phyloP scores from a whole-genome alignment of 1,140 invertebrate species.

The Aphaenogaster rudis region DNA sequence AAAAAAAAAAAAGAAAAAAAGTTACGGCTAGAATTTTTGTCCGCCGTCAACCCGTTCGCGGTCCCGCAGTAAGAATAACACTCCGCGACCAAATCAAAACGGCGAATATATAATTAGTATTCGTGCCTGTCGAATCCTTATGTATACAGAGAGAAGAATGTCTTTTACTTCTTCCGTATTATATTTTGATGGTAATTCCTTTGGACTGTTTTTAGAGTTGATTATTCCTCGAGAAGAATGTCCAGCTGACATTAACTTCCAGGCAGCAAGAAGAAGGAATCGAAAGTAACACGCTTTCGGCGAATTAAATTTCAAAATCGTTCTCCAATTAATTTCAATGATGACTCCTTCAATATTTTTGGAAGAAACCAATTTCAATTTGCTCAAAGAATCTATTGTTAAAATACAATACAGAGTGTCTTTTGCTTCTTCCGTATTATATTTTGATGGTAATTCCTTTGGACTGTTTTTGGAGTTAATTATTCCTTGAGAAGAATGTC shows the following conservation, averaged over 20 bases:
- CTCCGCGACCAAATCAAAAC: not conserved
- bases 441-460: no score
- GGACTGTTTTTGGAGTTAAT: no score
- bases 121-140: not conserved
- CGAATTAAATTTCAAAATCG: not conserved
- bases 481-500: no score
- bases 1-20: not conserved
- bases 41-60: not conserved
- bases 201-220: not conserved
- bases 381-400: not conserved
- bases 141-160: not conserved
- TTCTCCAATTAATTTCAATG: not conserved
- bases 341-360: not conserved
- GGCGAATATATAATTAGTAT: not conserved
- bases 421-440: no score
- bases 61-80: not conserved
- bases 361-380: not conserved
- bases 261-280: not conserved
- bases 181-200: slow-evolving; percentile 1
- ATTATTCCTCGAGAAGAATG: not conserved
- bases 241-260: not conserved
- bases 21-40: slow-evolving; percentile 39
- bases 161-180: not conserved
- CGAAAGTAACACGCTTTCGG: not conserved
- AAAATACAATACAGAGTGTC: no score